Percentiles rank a stretch among this genome's conserved stretches.
Conservation (phyloP, 1,140 invertebrate genomes). For the Diploscapter pachys region DNA sequence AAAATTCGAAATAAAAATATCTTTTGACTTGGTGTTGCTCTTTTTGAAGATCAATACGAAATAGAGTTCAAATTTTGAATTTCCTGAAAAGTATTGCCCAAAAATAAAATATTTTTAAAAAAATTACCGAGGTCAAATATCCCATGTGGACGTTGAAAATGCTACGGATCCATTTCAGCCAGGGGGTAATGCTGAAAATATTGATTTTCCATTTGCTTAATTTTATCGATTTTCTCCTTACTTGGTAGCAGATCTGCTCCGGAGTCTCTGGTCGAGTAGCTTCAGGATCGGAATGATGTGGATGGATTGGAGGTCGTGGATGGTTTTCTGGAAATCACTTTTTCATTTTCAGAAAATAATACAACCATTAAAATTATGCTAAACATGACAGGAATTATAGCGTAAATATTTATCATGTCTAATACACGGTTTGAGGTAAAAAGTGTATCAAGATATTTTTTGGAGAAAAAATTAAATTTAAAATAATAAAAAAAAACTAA, state of each 20-base stretch:
- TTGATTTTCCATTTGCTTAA: background rate
- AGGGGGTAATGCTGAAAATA: conserved; percentile 38
- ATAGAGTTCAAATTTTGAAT: background rate
- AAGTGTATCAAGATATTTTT: background rate
- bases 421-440: background rate
- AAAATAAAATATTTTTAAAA: conserved; percentile 10
- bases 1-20: background rate
- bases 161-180: conserved; percentile 31
- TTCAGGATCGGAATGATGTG: conserved; percentile 36
- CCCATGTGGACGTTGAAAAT: conserved; percentile 26
- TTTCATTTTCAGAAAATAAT: background rate
- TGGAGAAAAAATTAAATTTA: background rate
- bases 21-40: background rate
- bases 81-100: background rate
- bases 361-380: background rate
- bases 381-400: background rate
- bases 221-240: conserved; percentile 3
- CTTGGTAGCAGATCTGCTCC: conserved; percentile 27
- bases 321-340: conserved; percentile 20
- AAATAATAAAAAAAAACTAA: background rate
- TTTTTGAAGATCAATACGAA: background rate
- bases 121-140: conserved; percentile 32
- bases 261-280: conserved; percentile 28
- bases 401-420: background rate
- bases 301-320: conserved; percentile 26